Percentiles rank a stretch among this genome's conserved stretches.
These are phyloP conservation scores for Oscheius myriophilus DNA, from an alignment of 2,888 invertebrate genomes.

Conservation along the genomic window DNA sequence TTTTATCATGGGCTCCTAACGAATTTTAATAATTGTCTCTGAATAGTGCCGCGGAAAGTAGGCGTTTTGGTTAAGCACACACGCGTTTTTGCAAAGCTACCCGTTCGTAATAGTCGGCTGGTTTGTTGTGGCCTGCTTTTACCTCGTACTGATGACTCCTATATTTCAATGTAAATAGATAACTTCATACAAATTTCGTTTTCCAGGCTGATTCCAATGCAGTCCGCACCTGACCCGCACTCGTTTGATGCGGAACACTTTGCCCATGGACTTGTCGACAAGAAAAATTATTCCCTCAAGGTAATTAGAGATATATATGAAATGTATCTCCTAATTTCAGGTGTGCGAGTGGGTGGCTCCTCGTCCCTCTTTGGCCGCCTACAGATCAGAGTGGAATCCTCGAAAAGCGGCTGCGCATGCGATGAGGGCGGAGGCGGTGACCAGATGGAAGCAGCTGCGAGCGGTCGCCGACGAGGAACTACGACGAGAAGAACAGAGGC, in stretches of 20 bases:
- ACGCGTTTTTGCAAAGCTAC: too few relatives aligned
- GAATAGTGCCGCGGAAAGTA: too few relatives aligned
- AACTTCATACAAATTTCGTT: too few relatives aligned
- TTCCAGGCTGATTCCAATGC: constrained; percentile 23
- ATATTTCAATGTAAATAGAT: too few relatives aligned
- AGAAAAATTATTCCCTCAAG: constrained; percentile 8
- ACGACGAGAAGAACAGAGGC: not conserved
- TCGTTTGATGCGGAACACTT: constrained; percentile 16
- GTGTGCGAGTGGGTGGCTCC: constrained; percentile 14
- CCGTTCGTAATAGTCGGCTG: too few relatives aligned
- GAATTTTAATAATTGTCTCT: too few relatives aligned
- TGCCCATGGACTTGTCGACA: constrained; percentile 20
- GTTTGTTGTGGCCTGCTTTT: too few relatives aligned
- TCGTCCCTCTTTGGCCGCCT: constrained; percentile 7
- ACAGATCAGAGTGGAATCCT: constrained; percentile 1
- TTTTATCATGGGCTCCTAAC: too few relatives aligned
- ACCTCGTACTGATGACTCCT: too few relatives aligned
- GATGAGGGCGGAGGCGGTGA: not conserved
- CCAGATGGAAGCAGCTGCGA: constrained; percentile 7
- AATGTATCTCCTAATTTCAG: constrained; percentile 1
- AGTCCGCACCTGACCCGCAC: constrained; percentile 14
- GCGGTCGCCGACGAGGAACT: constrained; percentile 15
- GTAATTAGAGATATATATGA: not conserved
- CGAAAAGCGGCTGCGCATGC: not conserved
- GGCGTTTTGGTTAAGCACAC: too few relatives aligned